A percentile compares a stretch with the other conserved stretches of the same genome.
Conservation (phyloP, 2,113 vertebrate genomes). For the Hydrochoerus hydrochaeris region DNA sequence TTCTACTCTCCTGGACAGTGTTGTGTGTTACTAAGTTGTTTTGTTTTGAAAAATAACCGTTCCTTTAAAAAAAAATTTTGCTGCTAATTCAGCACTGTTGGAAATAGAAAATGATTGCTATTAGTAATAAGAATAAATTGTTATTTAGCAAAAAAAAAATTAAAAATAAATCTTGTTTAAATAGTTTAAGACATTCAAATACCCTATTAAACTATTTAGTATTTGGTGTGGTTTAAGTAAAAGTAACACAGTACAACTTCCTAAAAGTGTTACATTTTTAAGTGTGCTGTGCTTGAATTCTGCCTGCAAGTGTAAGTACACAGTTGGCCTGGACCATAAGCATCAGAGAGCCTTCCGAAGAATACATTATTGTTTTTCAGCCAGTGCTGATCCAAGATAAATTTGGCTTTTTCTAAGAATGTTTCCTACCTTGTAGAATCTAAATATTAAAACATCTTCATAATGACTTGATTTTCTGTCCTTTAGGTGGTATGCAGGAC, state of each 20-base stretch:
- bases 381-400: slow-evolving; percentile 40
- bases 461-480: slow-evolving; percentile 14
- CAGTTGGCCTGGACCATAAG: background rate
- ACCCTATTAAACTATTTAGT: slow-evolving; percentile 37
- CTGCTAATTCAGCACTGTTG: too few species aligned
- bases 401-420: slow-evolving; percentile 46
- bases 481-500: slow-evolving; percentile 98
- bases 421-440: background rate
- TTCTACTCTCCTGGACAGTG: background rate
- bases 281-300: background rate
- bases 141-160: too few species aligned
- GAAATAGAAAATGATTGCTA: too few species aligned
- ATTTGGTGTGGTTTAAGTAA: slow-evolving; percentile 24
- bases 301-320: too few species aligned
- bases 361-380: slow-evolving; percentile 2
- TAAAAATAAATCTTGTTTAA: background rate
- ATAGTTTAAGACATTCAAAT: slow-evolving; percentile 50
- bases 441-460: slow-evolving; percentile 32
- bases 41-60: background rate
- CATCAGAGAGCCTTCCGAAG: background rate
- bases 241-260: slow-evolving; percentile 14
- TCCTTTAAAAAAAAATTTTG: slow-evolving; percentile 46
- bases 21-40: slow-evolving; percentile 38
- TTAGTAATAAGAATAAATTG: too few species aligned
- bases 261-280: slow-evolving; percentile 19